phyloP scores from a whole-genome alignment of 2,797 vertebrate genomes.

The Amphiprion clarkii region DNA sequence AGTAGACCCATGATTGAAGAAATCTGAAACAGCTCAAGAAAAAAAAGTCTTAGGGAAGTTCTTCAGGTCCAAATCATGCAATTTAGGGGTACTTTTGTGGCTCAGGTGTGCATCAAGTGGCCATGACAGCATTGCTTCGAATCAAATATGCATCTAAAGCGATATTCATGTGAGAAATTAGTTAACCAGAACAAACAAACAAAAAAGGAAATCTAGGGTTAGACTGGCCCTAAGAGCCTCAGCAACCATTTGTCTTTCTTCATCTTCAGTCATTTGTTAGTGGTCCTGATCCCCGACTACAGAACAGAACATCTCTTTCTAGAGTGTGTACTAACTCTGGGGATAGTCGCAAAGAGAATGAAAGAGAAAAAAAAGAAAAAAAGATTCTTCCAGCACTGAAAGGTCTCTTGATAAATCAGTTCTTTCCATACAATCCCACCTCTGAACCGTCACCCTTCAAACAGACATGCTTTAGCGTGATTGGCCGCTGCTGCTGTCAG shows the following conservation, averaged over 20 bases:
- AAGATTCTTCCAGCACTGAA: slow-evolving; percentile 22
- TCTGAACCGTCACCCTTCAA: slow-evolving; percentile 33
- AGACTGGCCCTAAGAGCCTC: slow-evolving; percentile 7
- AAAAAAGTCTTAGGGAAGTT: slow-evolving; percentile 21
- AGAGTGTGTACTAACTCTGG: slow-evolving; percentile 19
- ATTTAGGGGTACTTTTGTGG: background rate
- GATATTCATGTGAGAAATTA: background rate
- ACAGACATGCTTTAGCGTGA: slow-evolving; percentile 46
- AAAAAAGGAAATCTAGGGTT: background rate
- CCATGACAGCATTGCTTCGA: background rate
- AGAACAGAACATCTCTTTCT: slow-evolving; percentile 25
- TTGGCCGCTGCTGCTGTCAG: slow-evolving; percentile 55
- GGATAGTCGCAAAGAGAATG: slow-evolving; percentile 7
- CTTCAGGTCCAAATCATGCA: slow-evolving; percentile 10
- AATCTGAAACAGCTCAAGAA: background rate
- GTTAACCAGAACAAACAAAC: background rate
- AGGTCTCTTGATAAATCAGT: background rate
- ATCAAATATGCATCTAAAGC: background rate
- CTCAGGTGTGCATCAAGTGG: slow-evolving; percentile 18
- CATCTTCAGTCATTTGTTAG: slow-evolving; percentile 2
- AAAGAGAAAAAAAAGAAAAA: background rate
- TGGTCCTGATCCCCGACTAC: background rate
- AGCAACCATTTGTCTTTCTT: slow-evolving; percentile 17
- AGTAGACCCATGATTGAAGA: slow-evolving; percentile 9
- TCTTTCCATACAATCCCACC: slow-evolving; percentile 31